Conservation (phyloP, 2,888 invertebrate genomes). For the Melanotus villosus region DNA sequence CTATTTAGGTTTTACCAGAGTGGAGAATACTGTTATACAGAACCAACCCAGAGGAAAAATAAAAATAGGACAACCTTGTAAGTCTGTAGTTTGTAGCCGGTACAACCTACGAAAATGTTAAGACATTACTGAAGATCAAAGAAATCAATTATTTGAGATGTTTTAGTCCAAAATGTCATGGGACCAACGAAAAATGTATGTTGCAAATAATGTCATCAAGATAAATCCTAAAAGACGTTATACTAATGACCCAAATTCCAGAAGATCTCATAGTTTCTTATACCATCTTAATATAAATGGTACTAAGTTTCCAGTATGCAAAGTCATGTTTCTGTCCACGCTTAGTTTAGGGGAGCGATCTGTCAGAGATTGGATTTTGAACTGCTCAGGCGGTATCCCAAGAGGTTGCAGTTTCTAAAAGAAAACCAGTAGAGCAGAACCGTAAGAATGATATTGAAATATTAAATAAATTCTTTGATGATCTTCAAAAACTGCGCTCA, state of each 20-base stretch:
- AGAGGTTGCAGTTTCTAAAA: slow-evolving; percentile 1
- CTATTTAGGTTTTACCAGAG: slow-evolving; percentile 7
- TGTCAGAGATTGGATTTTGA: slow-evolving; percentile 5
- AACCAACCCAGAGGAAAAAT: neutral
- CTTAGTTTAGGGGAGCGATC: slow-evolving; percentile 7
- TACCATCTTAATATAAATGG: neutral
- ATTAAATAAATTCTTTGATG: slow-evolving; percentile 2
- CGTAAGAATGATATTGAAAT: neutral
- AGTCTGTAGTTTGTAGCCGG: neutral
- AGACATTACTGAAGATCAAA: slow-evolving; percentile 2
- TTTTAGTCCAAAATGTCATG: slow-evolving; percentile 1
- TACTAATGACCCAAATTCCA: slow-evolving; percentile 3
- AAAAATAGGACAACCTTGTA: slow-evolving; percentile 1
- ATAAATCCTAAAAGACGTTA: slow-evolving; percentile 3
- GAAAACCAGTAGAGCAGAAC: slow-evolving; percentile 6
- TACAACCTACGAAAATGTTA: neutral
- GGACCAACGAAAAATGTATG: slow-evolving; percentile 6
- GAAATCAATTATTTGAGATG: neutral
- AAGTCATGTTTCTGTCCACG: neutral
- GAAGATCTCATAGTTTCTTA: slow-evolving; percentile 8
- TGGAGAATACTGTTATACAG: neutral
- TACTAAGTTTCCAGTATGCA: slow-evolving; percentile 2
- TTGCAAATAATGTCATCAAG: slow-evolving; percentile 4
- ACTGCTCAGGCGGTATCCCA: neutral
- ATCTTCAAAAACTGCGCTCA: slow-evolving; percentile 1